Evolutionary conservation across 2,113 vertebrate genomes (phyloP).

Genomic region (Merops nubicus): DNA sequence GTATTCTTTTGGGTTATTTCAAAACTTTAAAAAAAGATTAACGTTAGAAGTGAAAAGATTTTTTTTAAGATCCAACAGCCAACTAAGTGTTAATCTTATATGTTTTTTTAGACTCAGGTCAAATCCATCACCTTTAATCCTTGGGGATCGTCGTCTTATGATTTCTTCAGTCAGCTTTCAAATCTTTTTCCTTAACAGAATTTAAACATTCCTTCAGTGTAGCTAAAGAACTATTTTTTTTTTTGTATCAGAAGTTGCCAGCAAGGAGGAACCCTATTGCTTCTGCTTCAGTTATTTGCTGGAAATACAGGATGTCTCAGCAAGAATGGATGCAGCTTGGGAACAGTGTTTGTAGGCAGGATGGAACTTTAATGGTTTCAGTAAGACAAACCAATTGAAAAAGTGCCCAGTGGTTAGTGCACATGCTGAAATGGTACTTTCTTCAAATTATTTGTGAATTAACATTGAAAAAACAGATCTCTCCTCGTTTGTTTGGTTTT

Average conservation of each 20-base stretch:
- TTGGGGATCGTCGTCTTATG: background rate
- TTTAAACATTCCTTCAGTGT: constrained; percentile 28
- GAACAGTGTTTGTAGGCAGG: background rate
- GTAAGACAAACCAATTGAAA: background rate
- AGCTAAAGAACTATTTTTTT: background rate
- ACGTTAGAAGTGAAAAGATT: constrained; percentile 1
- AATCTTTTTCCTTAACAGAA: constrained; percentile 15
- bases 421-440: background rate
- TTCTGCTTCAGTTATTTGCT: background rate
- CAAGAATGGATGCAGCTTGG: background rate
- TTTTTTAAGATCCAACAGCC: background rate
- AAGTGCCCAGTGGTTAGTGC: background rate
- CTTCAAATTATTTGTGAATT: background rate
- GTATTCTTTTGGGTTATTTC: constrained; percentile 40
- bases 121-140: constrained; percentile 44
- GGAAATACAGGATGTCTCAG: background rate
- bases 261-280: background rate
- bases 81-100: background rate
- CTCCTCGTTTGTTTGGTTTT: background rate
- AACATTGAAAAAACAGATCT: background rate
- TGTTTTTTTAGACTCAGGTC: constrained; percentile 20
- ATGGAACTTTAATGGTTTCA: background rate
- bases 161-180: constrained; percentile 29
- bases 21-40: constrained; percentile 42
- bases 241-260: background rate